These are phyloP conservation scores for Masnerella sp. DNA, from an alignment of 2,888 invertebrate genomes.

Conservation along the genomic window DNA sequence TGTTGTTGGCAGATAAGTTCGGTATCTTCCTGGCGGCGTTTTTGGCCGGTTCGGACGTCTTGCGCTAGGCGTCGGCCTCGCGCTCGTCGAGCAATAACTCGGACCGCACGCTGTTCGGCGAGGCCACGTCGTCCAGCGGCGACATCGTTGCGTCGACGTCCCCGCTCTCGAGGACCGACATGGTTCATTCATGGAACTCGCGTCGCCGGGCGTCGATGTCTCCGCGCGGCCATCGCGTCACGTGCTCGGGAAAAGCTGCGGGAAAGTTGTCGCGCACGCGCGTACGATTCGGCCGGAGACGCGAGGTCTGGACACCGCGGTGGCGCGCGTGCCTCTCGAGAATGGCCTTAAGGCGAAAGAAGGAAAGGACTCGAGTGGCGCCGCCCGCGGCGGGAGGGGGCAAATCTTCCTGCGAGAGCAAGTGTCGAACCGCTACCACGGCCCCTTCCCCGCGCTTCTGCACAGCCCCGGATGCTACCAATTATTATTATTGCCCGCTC, in stretches of 20 bases:
- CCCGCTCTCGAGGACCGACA: slow-evolving; percentile 72
- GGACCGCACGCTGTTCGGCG: slow-evolving; percentile 74
- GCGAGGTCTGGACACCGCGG: slow-evolving; percentile 72
- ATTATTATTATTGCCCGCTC: too few relatives aligned
- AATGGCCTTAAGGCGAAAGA: slow-evolving; percentile 80
- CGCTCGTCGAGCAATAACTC: slow-evolving; percentile 75
- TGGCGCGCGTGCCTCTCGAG: slow-evolving; percentile 77
- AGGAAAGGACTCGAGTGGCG: slow-evolving; percentile 78
- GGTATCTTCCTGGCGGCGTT: slow-evolving; percentile 73
- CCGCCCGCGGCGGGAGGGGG: slow-evolving; percentile 76
- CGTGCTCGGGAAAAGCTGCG: slow-evolving; percentile 62
- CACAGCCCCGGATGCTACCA: too few relatives aligned
- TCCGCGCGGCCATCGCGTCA: slow-evolving; percentile 1
- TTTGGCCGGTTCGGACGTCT: slow-evolving; percentile 68
- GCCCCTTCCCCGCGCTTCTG: slow-evolving; percentile 72
- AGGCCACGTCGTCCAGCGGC: slow-evolving; percentile 72
- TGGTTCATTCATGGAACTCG: slow-evolving; percentile 58
- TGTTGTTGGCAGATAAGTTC: slow-evolving; percentile 71
- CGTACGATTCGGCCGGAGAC: slow-evolving; percentile 69
- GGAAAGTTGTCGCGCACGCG: slow-evolving; percentile 61
- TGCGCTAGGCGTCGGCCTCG: slow-evolving; percentile 69
- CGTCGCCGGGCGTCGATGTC: neutral
- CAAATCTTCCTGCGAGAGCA: slow-evolving; percentile 65
- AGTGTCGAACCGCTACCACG: slow-evolving; percentile 68
- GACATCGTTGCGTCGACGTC: slow-evolving; percentile 73